Conservation (phyloP, 2,797 vertebrate genomes). For the Danio tinwini region DNA sequence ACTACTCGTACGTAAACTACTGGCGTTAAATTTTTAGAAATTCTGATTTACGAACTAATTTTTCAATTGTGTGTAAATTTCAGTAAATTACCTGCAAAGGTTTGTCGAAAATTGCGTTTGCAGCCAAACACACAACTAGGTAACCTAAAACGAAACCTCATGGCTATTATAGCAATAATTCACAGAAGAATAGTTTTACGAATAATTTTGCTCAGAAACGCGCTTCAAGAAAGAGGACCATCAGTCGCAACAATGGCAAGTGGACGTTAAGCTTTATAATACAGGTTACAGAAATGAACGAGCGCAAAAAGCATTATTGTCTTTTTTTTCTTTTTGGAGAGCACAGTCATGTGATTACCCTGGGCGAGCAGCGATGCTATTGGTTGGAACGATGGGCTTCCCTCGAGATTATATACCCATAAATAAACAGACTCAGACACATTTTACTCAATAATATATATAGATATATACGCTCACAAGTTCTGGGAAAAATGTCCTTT, state of each 20-base stretch:
- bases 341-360: slow-evolving; percentile 30
- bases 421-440: slow-evolving; percentile 44
- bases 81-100: background rate
- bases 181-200: background rate
- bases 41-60: background rate
- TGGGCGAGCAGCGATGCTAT: slow-evolving; percentile 22
- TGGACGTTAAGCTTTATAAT: slow-evolving; percentile 27
- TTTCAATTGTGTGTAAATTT: background rate
- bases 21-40: background rate
- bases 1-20: background rate
- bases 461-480: slow-evolving; percentile 47
- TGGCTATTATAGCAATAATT: background rate
- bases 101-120: background rate
- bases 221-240: background rate
- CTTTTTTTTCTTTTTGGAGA: slow-evolving; percentile 4
- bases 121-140: background rate
- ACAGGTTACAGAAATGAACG: slow-evolving; percentile 22
- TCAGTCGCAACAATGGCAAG: slow-evolving; percentile 3
- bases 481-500: slow-evolving; percentile 60
- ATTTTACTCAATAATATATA: slow-evolving; percentile 47
- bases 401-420: slow-evolving; percentile 45
- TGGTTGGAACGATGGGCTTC: slow-evolving; percentile 30
- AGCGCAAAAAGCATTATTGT: background rate
- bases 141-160: background rate
- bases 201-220: background rate